phyloP scores from a whole-genome alignment of 2,797 vertebrate genomes.

The Cottoperca gobio region DNA sequence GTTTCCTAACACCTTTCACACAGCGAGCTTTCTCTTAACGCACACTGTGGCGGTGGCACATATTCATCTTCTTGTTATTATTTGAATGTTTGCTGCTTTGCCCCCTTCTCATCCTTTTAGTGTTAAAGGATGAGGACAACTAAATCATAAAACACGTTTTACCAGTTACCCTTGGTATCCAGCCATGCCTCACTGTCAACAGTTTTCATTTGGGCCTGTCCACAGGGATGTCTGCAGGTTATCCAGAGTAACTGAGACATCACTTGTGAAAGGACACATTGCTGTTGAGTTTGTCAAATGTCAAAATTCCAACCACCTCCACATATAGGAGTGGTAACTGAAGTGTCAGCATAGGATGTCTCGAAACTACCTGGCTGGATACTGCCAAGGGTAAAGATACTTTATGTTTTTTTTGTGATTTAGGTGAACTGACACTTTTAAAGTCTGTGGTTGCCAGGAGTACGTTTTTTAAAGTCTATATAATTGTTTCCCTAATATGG shows the following conservation, averaged over 20 bases:
- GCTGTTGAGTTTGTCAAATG: constrained; percentile 22
- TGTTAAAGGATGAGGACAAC: not conserved
- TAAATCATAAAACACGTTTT: not conserved
- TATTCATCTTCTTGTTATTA: not conserved
- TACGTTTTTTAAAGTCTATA: not conserved
- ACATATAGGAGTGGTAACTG: not conserved
- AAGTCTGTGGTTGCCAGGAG: no score
- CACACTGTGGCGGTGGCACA: not conserved
- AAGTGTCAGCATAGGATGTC: constrained; percentile 7
- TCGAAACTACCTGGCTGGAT: not conserved
- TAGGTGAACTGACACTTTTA: not conserved
- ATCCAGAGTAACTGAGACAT: not conserved
- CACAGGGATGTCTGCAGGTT: not conserved
- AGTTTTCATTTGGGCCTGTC: not conserved
- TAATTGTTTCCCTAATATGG: not conserved
- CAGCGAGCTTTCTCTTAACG: not conserved
- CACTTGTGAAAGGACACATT: not conserved
- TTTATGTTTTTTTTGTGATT: not conserved
- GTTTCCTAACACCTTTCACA: not conserved
- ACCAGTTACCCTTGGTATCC: not conserved
- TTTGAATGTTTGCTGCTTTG: not conserved
- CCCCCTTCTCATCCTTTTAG: not conserved
- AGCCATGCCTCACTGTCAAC: not conserved
- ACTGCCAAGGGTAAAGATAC: not conserved
- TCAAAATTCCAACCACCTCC: constrained; percentile 11